These are phyloP conservation scores for Zygogramma bicolorata DNA, from an alignment of 2,888 invertebrate species.

Conservation along the genomic window DNA sequence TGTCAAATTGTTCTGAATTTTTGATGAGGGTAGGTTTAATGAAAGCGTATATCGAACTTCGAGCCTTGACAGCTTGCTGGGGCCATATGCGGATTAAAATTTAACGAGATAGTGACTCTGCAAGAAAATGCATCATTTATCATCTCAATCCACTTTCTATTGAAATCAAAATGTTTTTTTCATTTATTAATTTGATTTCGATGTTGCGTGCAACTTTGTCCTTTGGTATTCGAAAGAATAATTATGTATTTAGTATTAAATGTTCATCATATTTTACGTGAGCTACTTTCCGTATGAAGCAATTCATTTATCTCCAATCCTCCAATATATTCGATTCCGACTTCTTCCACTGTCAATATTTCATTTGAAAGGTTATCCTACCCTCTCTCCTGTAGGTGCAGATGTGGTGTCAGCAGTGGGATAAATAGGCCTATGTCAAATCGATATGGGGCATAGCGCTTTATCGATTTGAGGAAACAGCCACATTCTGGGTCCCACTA, in stretches of 20 bases:
- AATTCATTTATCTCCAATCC: neutral
- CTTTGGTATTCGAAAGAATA: no score
- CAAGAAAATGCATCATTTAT: no score
- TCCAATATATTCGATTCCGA: neutral
- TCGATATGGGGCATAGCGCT: slow-evolving; percentile 26
- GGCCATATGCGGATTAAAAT: neutral
- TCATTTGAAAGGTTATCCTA: neutral
- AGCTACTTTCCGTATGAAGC: no score
- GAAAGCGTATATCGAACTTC: neutral
- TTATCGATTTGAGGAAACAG: slow-evolving; percentile 49
- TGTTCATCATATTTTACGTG: no score
- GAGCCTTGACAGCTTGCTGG: neutral
- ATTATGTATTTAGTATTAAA: no score
- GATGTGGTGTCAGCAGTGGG: slow-evolving; percentile 3
- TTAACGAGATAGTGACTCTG: neutral
- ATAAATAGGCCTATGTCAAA: neutral
- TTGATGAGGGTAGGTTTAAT: slow-evolving; percentile 26
- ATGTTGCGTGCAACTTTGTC: no score
- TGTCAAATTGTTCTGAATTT: slow-evolving; percentile 39
- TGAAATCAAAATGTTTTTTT: no score
- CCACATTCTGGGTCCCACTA: slow-evolving; percentile 32
- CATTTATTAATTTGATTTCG: no score
- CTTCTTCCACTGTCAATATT: slow-evolving; percentile 10
- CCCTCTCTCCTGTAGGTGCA: neutral
- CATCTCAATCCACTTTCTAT: neutral